Evolutionary conservation across 2,888 invertebrate species (phyloP), one percentile per base, ranked within the genome.

Genomic region (Crepidodera aurea): DNA sequence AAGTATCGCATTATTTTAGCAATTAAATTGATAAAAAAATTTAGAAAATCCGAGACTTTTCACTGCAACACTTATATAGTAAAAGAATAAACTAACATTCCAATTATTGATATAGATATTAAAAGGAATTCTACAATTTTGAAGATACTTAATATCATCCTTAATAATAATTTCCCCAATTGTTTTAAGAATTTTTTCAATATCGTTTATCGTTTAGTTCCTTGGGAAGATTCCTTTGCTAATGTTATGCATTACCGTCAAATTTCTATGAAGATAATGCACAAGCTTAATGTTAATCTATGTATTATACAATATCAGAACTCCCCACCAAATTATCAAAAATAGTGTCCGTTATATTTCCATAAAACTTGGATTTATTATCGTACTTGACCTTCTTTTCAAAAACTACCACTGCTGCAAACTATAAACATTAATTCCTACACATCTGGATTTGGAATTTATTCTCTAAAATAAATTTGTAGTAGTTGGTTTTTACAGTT

Each of bases 171-270:
- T 15, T 40, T 25, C n/a, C 39, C 1, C n/a, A 13, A 40, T 53
- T 39, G 12, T 53, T 25, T 19, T 22, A 25, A 13, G 6, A 13
- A 40, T 53, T 39, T 12, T 53, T 25, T 19, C n/a, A 25, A 13
- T 12, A 42, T 22, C 15, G 7, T 44, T 44, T 25, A 22, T 44
- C 22, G 12, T n/a, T n/a, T 18, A 42, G 42, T 44, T 55, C 12
- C 40, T 56, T 32, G 56, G 56, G 56, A 56, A 56, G 46, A 46
- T 56, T 56, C 46, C 27, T 55, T 10, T 46, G 46, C 46, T 46
- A 39, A 46, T 22, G 34, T 55, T 19, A 44, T 46, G 19, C 19
- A 46, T 44, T 25, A 54, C 40, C 53, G 39, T 55, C 44, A 40
- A 22, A 34, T 32, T 55, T 55, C 12, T 16, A 42, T 34, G 55